Conservation (phyloP, 2,797 vertebrate genomes). For the Anas bernieri region DNA sequence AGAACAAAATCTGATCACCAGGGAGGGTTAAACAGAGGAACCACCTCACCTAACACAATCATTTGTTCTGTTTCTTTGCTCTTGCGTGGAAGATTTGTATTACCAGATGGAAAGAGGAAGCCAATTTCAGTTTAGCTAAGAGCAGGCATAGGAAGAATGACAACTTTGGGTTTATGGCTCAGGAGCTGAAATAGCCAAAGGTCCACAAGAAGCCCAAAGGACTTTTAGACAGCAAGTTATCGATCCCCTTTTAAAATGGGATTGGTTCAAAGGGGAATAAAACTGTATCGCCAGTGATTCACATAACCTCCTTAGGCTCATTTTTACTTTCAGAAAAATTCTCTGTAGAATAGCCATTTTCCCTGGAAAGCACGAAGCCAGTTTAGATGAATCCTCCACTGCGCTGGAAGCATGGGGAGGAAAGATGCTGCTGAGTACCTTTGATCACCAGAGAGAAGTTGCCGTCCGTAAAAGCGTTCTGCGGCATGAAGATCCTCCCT, state of each 20-base stretch:
- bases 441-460: constrained; percentile 95
- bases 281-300: not conserved
- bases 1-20: not conserved
- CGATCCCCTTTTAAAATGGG: not conserved
- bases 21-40: not conserved
- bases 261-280: not conserved
- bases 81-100: not conserved
- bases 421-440: constrained; percentile 72
- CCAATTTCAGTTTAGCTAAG: not conserved
- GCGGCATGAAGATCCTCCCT: constrained; percentile 83
- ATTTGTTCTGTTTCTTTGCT: not conserved
- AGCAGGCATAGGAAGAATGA: not conserved
- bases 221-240: not conserved
- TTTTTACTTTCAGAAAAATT: not conserved
- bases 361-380: not conserved
- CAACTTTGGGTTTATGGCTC: not conserved
- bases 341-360: not conserved
- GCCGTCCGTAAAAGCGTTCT: constrained; percentile 87
- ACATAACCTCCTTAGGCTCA: not conserved
- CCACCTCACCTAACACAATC: not conserved
- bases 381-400: not conserved
- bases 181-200: not conserved
- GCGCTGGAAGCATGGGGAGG: not conserved
- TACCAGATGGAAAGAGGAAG: not conserved
- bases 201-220: not conserved